A percentile compares a stretch with the other conserved stretches of the same genome.
phyloP scores from a whole-genome alignment of 2,797 vertebrate species.

The Pangasius krempfi region DNA sequence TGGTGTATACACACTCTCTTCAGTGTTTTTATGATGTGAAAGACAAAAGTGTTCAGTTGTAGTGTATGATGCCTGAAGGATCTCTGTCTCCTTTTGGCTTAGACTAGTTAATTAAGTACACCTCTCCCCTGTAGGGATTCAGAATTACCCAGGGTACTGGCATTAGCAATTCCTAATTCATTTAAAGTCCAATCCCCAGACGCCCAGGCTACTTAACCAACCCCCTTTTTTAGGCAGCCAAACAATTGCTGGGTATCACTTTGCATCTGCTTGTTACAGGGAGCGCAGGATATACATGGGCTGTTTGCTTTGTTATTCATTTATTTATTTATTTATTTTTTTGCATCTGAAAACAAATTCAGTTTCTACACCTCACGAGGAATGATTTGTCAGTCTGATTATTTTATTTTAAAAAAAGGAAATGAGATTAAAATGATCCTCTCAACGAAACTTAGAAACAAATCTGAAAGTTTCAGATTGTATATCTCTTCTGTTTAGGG shows the following conservation, averaged over 20 bases:
- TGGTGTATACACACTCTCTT: no score
- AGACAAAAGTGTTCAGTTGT: not conserved
- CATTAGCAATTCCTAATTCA: slow-evolving; percentile 50
- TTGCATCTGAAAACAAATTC: slow-evolving; percentile 14
- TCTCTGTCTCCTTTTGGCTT: slow-evolving; percentile 1
- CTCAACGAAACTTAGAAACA: not conserved
- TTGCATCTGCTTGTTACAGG: slow-evolving; percentile 36
- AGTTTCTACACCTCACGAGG: not conserved
- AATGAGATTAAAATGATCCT: not conserved
- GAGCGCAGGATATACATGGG: slow-evolving; percentile 25
- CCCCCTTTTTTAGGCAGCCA: slow-evolving; percentile 16
- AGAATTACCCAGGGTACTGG: slow-evolving; percentile 37
- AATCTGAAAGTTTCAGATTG: not conserved
- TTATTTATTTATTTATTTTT: not conserved
- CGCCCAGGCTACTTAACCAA: slow-evolving; percentile 14
- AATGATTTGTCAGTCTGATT: not conserved
- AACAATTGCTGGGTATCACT: slow-evolving; percentile 28
- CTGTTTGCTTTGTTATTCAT: slow-evolving; percentile 29
- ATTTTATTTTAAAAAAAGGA: not conserved
- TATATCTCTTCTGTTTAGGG: not conserved
- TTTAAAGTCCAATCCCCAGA: slow-evolving; percentile 45
- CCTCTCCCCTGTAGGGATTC: slow-evolving; percentile 30
- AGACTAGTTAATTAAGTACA: slow-evolving; percentile 42
- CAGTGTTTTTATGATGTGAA: not conserved
- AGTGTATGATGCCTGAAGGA: not conserved